Evolutionary conservation across 2,797 vertebrate species (phyloP).

Genomic region (Mus spretus): DNA sequence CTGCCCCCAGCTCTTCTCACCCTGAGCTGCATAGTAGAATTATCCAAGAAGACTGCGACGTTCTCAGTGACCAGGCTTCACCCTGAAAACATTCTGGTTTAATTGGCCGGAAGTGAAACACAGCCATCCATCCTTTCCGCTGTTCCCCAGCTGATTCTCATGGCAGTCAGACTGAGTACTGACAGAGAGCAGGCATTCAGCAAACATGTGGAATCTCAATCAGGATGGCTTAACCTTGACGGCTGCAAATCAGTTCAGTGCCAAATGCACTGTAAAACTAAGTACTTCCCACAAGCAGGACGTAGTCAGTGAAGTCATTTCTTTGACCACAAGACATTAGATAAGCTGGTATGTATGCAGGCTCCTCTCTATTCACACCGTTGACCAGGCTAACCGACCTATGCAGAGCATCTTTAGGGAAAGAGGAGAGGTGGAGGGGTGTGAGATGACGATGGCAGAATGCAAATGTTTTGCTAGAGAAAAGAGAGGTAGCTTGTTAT

Average conservation of each 20-base stretch:
- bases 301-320: not conserved
- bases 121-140: slow-evolving; percentile 6
- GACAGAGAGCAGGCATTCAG: not conserved
- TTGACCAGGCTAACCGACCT: not conserved
- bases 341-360: not conserved
- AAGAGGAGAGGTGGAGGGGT: not conserved
- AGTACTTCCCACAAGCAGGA: not conserved
- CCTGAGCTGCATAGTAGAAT: not conserved
- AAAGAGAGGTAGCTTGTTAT: not conserved
- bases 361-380: not conserved
- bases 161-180: slow-evolving; percentile 27
- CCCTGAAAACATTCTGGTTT: slow-evolving; percentile 46
- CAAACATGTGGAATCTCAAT: slow-evolving; percentile 62
- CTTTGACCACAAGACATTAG: not conserved
- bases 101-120: slow-evolving; percentile 53
- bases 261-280: not conserved
- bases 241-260: not conserved
- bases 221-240: slow-evolving; percentile 35
- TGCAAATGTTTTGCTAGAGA: not conserved
- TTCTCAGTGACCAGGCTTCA: not conserved
- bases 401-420: not conserved
- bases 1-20: not conserved
- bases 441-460: not conserved
- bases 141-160: slow-evolving; percentile 5
- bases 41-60: not conserved